Base-by-base conservation (phyloP, 1,140 invertebrate genomes). In the Drosophila ohnishii region DNA sequence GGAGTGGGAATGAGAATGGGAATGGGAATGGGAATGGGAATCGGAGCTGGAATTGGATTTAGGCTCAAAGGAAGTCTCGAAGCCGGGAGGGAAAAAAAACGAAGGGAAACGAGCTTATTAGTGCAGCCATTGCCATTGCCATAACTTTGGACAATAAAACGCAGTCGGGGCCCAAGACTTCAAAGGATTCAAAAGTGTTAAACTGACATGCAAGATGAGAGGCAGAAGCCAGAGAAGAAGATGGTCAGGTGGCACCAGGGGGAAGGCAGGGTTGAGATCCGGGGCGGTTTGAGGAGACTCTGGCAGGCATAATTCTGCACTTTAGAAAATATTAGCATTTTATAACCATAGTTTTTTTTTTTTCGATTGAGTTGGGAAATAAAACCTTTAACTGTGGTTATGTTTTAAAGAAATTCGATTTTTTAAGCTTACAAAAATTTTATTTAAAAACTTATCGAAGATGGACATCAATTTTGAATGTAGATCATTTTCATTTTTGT, bases 141-240 rank as follows among this genome's bases (percentile, higher is more conserved):
- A 88, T 84, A 88, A 88, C 80, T 84, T 88, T 80, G 84, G 77
- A 84, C 84, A 87, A 87, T 87, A 87, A 87, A 72, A 66, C 60
- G 44, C 70, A 70, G 66, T 51, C 45, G 47, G 32, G 44, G 34
- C 51, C 32, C 25, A 48, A 39, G 56, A 88, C 80, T 80, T 88
- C 77, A 88, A 88, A 89, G 80, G 84, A 88, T 78, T 88, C 70
- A 69, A 82, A 88, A 84, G 84, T 88, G 84, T 84, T 88, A 88
- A 88, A 88, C 84, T 88, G 84, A 88, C 84, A 88, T 84, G 84
- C 85, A 67, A 88, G 67, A 84, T 73, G 64, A 57, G 72, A 67
- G 50, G 67, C 55, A 71, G 45, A 48, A 64, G 65, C 59, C 34
- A 51, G 58, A 19, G 6, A 39, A 32, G 32, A 19, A 9, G 44